Evolutionary conservation across 2,888 invertebrate species (phyloP), one percentile per base, ranked within the genome.

Genomic region (Octonoba sinensis): DNA sequence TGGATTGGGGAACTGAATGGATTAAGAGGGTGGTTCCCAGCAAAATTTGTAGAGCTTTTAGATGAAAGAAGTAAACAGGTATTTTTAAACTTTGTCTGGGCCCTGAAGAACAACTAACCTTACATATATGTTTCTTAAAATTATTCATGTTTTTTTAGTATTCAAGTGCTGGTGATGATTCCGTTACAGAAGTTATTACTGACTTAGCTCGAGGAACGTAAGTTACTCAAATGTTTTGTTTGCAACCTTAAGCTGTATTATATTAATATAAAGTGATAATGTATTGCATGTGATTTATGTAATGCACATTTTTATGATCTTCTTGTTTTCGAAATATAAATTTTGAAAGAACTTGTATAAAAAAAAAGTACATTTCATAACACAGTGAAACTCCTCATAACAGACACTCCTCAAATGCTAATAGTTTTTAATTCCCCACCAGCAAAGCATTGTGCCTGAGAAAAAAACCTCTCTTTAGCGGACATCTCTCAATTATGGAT

Each of bases 1-100:
- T 99, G 98, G 98, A 94, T 98, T 85, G 98, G 98, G 6, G 98
- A 99, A 89, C 89, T 99, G 65, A 98, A 98, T 90, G 98, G 98
- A 0, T 90, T 97, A 65, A 86, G 89, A 88, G 93, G 97, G 57
- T 98, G 97, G 97, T 98, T 98, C 89, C 97, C 97, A 27, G 97
- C 97, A 1, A 95, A 97, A 90, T 97, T 97, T 90, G 97, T 98
- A 0, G 95, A 97, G 89, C 90, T 98, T 62, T 90, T 99, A 62
- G 99, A 99, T 89, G 99, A 99, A 90, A 90, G 96, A 83, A 95
- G 96, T 88, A 96, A 96, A 87, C 92, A 93, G 86, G 86, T 86
- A 71, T 36, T 69, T 18, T 47, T 44, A 13, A 11, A 54, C 15
- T 1, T 20, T 54, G 4, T 2, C 8, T 54, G 8, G 11, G 1